Evolutionary conservation across 2,888 invertebrate genomes (phyloP), one percentile per base, ranked within the genome.

Genomic region (Campaea margaritaria): DNA sequence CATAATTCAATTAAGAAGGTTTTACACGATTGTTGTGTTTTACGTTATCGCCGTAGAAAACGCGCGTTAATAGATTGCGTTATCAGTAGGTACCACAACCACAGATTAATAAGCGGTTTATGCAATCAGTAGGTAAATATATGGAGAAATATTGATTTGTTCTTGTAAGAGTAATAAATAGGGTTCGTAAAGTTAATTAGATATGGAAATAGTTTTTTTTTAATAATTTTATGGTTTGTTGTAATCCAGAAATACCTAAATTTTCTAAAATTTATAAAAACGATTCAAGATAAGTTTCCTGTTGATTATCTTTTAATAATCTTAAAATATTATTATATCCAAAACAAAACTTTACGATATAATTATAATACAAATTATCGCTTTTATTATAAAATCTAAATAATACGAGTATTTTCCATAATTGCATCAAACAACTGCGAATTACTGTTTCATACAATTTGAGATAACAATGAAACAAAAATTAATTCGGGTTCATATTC

Each of bases 1-100:
- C 86, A 88, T 89, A 89, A 89, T 90, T 87, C 84, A 90, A 90
- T 90, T 89, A 90, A 86, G 78, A 64, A 47, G 49, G 64, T 28
- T 64, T 28, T 53, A 62, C 62, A 62, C 54, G 52, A 42, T 54
- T 66, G 61, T 69, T 67, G 55, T 69, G 58, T 67, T 65, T 47
- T 14, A 48, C 67, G 68, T 85, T 86, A 87, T 88, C 85, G 73
- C 75, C 74, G 79, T 77, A 72, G 74, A 77, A 72, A 85, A 87
- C 81, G 72, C 68, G 60, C 50, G 64, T 72, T 83, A 83, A 83
- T 82, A 81, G 80, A 83, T 78, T 80, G 74, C 73, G 75, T 83
- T 84, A 83, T 77, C 79, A 73, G 69, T 48, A 16, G 2, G 27
- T 27, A 27, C 27, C 2, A 27, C 7, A 7, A 31, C 31, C 31